A percentile compares a stretch with the other conserved stretches of the same genome.
phyloP scores from a whole-genome alignment of 1,140 invertebrate genomes.

The Physella acuta region DNA sequence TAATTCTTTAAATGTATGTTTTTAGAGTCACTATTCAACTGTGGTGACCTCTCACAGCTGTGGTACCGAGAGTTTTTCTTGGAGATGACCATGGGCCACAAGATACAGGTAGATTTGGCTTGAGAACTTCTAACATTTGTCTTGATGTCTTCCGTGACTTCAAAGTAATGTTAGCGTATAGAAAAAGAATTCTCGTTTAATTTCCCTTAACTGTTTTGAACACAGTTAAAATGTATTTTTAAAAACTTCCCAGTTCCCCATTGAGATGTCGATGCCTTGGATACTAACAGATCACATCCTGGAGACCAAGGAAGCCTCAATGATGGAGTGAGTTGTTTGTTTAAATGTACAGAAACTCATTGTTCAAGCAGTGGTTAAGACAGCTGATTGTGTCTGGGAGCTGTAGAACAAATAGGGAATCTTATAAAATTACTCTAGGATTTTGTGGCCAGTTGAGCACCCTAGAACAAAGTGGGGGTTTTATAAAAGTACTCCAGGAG shows the following conservation, averaged over 20 bases:
- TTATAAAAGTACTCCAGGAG: no score
- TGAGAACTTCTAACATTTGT: no score
- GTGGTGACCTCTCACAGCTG: conserved; percentile 96
- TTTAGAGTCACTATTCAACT: conserved; percentile 87
- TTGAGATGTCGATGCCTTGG: conserved; percentile 99
- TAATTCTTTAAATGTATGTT: no score
- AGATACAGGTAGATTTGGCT: conserved; percentile 85
- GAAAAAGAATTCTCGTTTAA: no score
- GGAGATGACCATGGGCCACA: conserved; percentile 99
- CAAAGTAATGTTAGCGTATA: no score
- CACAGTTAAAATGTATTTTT: no score
- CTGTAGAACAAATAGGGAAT: background rate
- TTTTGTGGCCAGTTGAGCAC: no score
- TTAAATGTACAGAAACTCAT: no score
- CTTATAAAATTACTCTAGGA: background rate
- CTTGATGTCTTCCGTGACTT: no score
- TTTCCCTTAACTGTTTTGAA: no score
- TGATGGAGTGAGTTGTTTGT: conserved; percentile 98
- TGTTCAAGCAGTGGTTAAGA: no score
- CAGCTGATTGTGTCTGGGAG: background rate
- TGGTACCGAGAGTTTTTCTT: conserved; percentile 99
- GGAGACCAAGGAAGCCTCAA: conserved; percentile 93
- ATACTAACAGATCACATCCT: conserved; percentile 98
- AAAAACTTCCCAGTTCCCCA: conserved; percentile 82
- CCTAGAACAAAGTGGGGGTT: no score